Conservation (phyloP, 2,113 vertebrate species). For the Probosciger aterrimus region DNA sequence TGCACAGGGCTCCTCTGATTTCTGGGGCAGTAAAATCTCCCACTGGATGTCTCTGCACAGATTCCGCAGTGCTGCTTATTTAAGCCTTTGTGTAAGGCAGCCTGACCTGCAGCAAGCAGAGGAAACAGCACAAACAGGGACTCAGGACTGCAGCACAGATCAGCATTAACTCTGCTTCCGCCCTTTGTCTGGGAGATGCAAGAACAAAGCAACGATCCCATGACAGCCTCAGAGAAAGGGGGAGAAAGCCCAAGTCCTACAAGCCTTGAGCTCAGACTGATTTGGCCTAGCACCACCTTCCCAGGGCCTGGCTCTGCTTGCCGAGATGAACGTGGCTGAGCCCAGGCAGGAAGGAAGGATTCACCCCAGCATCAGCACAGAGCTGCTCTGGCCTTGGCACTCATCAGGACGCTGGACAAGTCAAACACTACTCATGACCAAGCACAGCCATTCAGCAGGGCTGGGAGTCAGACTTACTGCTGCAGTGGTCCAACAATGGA, state of each 20-base stretch:
- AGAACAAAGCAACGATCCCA: background rate
- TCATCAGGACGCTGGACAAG: background rate
- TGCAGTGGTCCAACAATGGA: background rate
- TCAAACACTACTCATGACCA: background rate
- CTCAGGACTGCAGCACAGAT: background rate
- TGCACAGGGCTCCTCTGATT: background rate
- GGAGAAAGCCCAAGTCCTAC: background rate
- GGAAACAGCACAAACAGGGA: background rate
- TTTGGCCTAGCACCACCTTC: background rate
- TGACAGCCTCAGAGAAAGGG: background rate
- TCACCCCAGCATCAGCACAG: background rate
- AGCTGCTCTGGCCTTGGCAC: background rate
- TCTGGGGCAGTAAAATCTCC: background rate
- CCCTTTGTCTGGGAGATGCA: background rate
- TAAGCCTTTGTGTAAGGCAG: background rate
- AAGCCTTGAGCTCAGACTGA: background rate
- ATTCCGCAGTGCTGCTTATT: background rate
- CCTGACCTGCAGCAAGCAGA: background rate
- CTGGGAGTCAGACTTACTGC: background rate
- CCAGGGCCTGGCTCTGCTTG: background rate
- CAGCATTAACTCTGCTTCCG: background rate
- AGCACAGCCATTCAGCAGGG: background rate
- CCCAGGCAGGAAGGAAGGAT: fast-evolving
- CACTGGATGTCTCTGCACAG: background rate
- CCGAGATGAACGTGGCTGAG: background rate